phyloP scores from a whole-genome alignment of 2,888 invertebrate species.

The Diarsia mendica region DNA sequence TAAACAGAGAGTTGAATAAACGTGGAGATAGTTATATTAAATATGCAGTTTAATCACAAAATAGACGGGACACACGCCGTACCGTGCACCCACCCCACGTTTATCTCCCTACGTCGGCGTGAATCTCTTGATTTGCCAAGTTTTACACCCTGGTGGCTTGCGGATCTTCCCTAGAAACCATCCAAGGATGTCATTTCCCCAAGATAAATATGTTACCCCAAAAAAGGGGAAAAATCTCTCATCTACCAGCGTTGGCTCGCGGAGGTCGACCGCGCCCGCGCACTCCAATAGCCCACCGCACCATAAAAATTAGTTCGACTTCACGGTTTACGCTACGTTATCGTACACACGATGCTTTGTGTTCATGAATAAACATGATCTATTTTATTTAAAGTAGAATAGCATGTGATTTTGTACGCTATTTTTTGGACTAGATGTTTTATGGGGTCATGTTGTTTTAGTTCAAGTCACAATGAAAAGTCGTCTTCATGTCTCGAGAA shows the following conservation, averaged over 20 bases:
- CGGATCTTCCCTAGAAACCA: too few relatives aligned
- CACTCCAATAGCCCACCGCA: conserved; percentile 51
- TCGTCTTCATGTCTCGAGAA: not conserved
- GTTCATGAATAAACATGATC: conserved; percentile 57
- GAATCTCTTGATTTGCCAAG: too few relatives aligned
- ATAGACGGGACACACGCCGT: not conserved
- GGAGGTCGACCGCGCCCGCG: conserved; percentile 57
- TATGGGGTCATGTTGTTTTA: conserved; percentile 20
- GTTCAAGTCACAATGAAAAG: conserved; percentile 8
- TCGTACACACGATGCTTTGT: conserved; percentile 48
- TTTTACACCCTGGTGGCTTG: too few relatives aligned
- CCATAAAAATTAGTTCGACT: conserved; percentile 65
- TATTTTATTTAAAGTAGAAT: conserved; percentile 42
- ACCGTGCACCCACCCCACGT: too few relatives aligned
- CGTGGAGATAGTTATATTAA: too few relatives aligned
- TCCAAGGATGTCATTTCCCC: too few relatives aligned
- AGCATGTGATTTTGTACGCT: conserved; percentile 13
- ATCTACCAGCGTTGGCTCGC: not conserved
- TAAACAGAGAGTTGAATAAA: too few relatives aligned
- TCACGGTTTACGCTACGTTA: conserved; percentile 62
- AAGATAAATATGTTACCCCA: not conserved
- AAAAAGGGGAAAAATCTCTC: not conserved
- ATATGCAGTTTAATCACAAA: too few relatives aligned
- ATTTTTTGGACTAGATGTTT: conserved; percentile 13
- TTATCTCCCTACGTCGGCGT: too few relatives aligned